Evolutionary conservation across 2,797 vertebrate species (phyloP).

Genomic region (Simalia tracyae): DNA sequence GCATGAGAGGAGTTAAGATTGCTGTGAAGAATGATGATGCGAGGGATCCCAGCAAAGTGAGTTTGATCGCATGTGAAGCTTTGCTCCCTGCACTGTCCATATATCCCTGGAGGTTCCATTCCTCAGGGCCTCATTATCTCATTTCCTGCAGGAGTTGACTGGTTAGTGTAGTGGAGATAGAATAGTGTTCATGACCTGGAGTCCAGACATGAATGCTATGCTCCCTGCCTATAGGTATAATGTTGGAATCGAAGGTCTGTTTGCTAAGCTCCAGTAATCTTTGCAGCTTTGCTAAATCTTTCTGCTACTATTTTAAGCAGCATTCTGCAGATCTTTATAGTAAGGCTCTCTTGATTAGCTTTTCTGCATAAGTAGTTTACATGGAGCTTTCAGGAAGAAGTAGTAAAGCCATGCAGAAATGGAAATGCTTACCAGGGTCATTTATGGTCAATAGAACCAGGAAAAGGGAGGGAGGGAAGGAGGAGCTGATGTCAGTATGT

Average conservation of each 20-base stretch:
- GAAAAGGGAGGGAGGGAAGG: background rate
- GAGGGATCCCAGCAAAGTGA: constrained; percentile 80
- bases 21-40: constrained; percentile 86
- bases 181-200: background rate
- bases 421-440: background rate
- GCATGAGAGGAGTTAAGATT: constrained; percentile 91
- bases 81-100: fast-evolving
- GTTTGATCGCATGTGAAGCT: fast-evolving
- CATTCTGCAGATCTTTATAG: constrained; percentile 57
- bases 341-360: constrained; percentile 63
- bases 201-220: fast-evolving
- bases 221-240: fast-evolving
- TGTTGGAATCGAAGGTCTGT: fast-evolving
- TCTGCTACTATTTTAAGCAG: constrained; percentile 67
- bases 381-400: background rate
- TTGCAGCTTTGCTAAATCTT: constrained; percentile 54
- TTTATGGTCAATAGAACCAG: background rate
- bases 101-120: background rate
- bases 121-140: background rate
- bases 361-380: constrained; percentile 55
- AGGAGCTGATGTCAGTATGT: background rate
- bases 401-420: constrained; percentile 40
- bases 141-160: background rate
- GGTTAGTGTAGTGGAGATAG: background rate
- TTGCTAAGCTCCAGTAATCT: constrained; percentile 41